phyloP scores from a whole-genome alignment of 2,113 vertebrate genomes.

The Galemys pyrenaicus region DNA sequence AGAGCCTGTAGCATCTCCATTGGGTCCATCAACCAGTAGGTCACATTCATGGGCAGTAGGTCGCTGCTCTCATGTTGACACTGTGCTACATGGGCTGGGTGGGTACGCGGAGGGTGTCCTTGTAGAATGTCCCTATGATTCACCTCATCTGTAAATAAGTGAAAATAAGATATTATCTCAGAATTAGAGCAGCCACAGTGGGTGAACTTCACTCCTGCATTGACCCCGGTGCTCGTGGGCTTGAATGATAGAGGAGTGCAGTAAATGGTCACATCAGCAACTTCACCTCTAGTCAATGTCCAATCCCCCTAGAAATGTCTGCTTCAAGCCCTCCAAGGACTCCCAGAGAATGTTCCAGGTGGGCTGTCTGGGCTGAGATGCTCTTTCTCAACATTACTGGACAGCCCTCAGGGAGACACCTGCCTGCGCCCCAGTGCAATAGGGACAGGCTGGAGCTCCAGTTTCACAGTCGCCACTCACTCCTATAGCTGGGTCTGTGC shows the following conservation, averaged over 20 bases:
- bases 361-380: background rate
- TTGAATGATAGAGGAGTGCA: background rate
- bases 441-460: fast-evolving
- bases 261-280: no score
- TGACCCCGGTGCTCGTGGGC: background rate
- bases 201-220: background rate
- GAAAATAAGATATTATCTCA: background rate
- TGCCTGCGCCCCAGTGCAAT: background rate
- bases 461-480: background rate
- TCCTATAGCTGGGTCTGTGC: background rate
- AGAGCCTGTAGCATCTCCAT: no score
- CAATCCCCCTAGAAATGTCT: background rate
- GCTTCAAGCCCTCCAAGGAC: background rate
- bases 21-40: background rate
- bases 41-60: background rate
- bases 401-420: background rate
- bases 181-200: no score
- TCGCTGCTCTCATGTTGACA: no score
- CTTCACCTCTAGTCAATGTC: background rate
- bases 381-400: background rate
- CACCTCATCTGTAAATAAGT: background rate
- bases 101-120: background rate
- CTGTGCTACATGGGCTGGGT: background rate
- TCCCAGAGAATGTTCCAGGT: background rate
- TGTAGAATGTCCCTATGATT: background rate